phyloP scores from a whole-genome alignment of 1,140 invertebrate genomes.

The Drosophila ercepeae region DNA sequence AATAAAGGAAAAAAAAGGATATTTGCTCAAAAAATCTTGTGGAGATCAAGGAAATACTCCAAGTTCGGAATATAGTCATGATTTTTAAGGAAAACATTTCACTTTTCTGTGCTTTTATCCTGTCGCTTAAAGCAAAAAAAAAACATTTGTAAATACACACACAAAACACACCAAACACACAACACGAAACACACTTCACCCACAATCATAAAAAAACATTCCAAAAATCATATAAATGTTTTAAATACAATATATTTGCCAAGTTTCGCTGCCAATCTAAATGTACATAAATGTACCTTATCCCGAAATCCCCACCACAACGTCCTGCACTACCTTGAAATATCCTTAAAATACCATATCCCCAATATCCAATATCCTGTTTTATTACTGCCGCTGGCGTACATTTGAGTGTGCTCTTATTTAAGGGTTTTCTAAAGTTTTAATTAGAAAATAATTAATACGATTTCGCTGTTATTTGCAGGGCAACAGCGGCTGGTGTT shows the following conservation, averaged over 20 bases:
- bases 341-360: not conserved
- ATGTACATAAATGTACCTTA: slow-evolving; percentile 20
- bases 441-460: not conserved
- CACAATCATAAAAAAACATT: not conserved
- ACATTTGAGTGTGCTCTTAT: slow-evolving; percentile 45
- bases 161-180: slow-evolving; percentile 5
- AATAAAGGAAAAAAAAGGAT: no score
- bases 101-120: slow-evolving; percentile 4
- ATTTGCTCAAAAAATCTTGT: no score
- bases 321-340: not conserved
- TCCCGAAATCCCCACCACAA: not conserved
- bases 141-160: not conserved
- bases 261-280: slow-evolving; percentile 9
- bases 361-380: not conserved
- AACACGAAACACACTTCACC: slow-evolving; percentile 7
- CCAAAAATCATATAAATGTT: slow-evolving; percentile 17
- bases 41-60: no score
- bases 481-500: slow-evolving; percentile 29
- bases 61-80: no score
- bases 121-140: slow-evolving; percentile 6
- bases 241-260: slow-evolving; percentile 28
- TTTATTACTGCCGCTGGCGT: slow-evolving; percentile 35
- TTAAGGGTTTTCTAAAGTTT: slow-evolving; percentile 1
- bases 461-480: slow-evolving; percentile 21
- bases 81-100: no score